Conservation (phyloP, 92 coral and sea anemone genomes). For the Porites rus region DNA sequence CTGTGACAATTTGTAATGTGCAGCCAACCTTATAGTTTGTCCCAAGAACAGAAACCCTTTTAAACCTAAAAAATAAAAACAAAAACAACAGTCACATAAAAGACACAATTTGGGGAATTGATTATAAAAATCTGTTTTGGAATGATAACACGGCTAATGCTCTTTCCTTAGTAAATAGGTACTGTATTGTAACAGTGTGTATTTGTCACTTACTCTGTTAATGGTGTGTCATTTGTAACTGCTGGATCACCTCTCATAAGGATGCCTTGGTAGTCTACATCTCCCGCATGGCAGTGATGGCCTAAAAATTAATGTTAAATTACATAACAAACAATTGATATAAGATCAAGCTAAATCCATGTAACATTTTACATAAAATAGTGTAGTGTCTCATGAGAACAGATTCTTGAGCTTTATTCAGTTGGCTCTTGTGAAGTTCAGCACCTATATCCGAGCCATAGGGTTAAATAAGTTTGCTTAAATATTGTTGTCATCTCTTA, state of each 20-base stretch:
- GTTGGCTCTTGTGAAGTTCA: too few species aligned
- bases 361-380: not conserved
- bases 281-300: slow-evolving; percentile 40
- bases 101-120: too few species aligned
- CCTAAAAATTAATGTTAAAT: slow-evolving; percentile 48
- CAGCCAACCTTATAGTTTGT: slow-evolving; percentile 66
- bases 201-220: slow-evolving; percentile 57
- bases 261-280: slow-evolving; percentile 39
- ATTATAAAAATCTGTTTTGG: too few species aligned
- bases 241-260: slow-evolving; percentile 43
- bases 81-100: not conserved
- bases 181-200: not conserved
- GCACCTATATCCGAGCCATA: too few species aligned
- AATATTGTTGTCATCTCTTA: too few species aligned
- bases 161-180: too few species aligned
- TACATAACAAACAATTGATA: slow-evolving; percentile 9
- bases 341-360: not conserved
- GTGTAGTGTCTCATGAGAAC: too few species aligned
- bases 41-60: slow-evolving; percentile 63
- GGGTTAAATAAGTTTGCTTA: too few species aligned
- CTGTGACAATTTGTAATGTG: slow-evolving; percentile 58
- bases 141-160: too few species aligned
- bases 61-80: slow-evolving; percentile 51
- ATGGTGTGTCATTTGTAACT: slow-evolving; percentile 23
- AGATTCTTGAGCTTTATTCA: too few species aligned